Base-by-base conservation (phyloP, 2,797 vertebrate species). In the Spinibarbus caldwelli region DNA sequence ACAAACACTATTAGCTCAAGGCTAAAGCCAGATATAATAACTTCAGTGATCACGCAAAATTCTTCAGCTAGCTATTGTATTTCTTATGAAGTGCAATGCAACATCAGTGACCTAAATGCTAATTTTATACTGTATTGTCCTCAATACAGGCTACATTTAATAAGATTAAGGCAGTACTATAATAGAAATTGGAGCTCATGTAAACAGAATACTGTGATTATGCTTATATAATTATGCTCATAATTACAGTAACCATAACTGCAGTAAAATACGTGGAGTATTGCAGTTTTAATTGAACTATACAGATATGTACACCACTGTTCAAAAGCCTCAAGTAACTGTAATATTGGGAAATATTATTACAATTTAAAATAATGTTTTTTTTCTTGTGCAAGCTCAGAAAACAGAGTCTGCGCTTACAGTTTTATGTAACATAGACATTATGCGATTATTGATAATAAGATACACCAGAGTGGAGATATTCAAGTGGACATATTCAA, bases 101-200 rank as follows among this genome's bases (percentile, higher is more conserved):
- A 8, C 45, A 72, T 82, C 67, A 43, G 36, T 23, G 68, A 19
- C 26, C 36, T 83, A 66, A 75, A 83, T n/a, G 23, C 34, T 66
- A 47, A 47, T 64, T 75, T 76, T n/a, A 14, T 67, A 71, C 49
- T 41, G 10, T 26, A 71, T 43, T 57, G 80, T 81, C 34, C n/a
- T 4, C 5, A 38, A 52, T 41, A 45, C 43, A 45, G 2, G 29
- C 26, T 80, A 43, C 29, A 12, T 49, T 80, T 36, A 68, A 68
- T 68, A 31, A 9, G 41, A 68, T 68, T 52, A 54, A 52, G 21
- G 2, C 5, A 34, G 43, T 36, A 49, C 23, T 67, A 34, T 23
- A 52, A 36, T 17, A 41, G n/a, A 15, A 9, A 23, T 8, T 70
- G 21, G 21, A 54, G 45, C 6, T 6, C 31, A 38, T 70, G 45